Evolutionary conservation across 2,888 invertebrate species (phyloP).

Genomic region (Nomada ferruginata): DNA sequence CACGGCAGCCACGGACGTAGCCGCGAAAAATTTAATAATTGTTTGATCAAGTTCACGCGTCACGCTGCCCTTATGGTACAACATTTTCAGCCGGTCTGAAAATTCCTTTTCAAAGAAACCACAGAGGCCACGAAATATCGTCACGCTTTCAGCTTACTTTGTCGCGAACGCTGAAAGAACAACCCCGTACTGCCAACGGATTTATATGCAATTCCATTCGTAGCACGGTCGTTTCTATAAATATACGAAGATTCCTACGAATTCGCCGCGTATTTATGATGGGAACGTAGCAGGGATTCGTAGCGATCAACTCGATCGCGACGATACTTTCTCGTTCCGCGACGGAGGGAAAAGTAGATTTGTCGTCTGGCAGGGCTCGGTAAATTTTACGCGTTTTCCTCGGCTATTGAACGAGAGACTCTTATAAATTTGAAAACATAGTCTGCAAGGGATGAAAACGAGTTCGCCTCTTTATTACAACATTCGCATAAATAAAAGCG

Average conservation of each 20-base stretch:
- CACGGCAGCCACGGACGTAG: too few species aligned
- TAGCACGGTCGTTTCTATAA: constrained; percentile 56
- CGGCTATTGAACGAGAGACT: neutral
- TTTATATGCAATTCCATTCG: constrained; percentile 59
- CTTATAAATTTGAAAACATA: constrained; percentile 23
- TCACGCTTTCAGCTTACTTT: neutral
- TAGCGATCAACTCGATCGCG: constrained; percentile 46
- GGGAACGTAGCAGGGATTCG: constrained; percentile 56
- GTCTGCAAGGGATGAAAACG: neutral
- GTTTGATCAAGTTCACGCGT: constrained; percentile 27
- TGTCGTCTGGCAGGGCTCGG: constrained; percentile 47
- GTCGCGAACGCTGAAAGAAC: constrained; percentile 40
- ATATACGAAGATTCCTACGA: constrained; percentile 46
- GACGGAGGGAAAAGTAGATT: constrained; percentile 54
- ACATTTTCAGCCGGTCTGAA: neutral
- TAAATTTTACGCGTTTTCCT: constrained; percentile 53
- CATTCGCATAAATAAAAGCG: neutral
- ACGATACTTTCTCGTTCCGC: constrained; percentile 37
- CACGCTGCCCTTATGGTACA: neutral
- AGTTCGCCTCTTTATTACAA: constrained; percentile 5
- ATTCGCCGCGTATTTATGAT: constrained; percentile 64
- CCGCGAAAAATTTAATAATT: constrained; percentile 36
- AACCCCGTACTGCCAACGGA: constrained; percentile 25
- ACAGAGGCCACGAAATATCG: neutral
- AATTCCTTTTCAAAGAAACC: neutral